Evolutionary conservation across 1,140 invertebrate species (phyloP).

Genomic region (Atta cephalotes): DNA sequence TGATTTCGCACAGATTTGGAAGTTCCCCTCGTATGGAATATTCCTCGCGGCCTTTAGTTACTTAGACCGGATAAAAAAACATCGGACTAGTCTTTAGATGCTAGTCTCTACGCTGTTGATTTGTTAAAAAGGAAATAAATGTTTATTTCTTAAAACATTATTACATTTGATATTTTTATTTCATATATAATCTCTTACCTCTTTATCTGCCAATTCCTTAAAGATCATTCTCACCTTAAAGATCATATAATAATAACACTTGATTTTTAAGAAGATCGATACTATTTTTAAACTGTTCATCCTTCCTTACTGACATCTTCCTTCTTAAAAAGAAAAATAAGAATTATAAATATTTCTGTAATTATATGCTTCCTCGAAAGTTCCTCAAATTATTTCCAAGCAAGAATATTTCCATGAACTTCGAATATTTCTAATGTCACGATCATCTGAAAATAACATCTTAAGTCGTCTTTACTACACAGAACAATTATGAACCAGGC

Average conservation of each 20-base stretch:
- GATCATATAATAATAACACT: neutral
- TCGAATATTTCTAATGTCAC: neutral
- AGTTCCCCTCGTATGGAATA: constrained; percentile 72
- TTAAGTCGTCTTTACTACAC: neutral
- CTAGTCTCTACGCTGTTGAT: constrained; percentile 76
- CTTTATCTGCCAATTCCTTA: neutral
- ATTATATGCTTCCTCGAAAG: neutral
- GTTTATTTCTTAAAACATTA: constrained; percentile 75
- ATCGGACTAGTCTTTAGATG: constrained; percentile 72
- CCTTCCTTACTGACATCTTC: neutral
- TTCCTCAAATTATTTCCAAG: constrained; percentile 11
- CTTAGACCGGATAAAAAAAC: constrained; percentile 61
- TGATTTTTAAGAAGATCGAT: neutral
- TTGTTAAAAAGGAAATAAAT: constrained; percentile 76
- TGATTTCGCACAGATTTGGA: constrained; percentile 60
- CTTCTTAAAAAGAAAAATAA: neutral
- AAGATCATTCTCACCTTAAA: neutral
- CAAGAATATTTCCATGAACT: neutral
- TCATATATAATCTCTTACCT: neutral
- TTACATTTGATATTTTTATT: constrained; percentile 26
- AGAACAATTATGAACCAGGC: constrained; percentile 39
- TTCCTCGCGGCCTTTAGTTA: constrained; percentile 76
- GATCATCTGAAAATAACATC: neutral
- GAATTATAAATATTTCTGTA: neutral
- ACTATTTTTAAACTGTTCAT: neutral